Percentiles rank a stretch among this genome's conserved stretches.
These are phyloP conservation scores for Eupeodes corollae DNA, from an alignment of 1,140 invertebrate genomes.

Conservation along the genomic window DNA sequence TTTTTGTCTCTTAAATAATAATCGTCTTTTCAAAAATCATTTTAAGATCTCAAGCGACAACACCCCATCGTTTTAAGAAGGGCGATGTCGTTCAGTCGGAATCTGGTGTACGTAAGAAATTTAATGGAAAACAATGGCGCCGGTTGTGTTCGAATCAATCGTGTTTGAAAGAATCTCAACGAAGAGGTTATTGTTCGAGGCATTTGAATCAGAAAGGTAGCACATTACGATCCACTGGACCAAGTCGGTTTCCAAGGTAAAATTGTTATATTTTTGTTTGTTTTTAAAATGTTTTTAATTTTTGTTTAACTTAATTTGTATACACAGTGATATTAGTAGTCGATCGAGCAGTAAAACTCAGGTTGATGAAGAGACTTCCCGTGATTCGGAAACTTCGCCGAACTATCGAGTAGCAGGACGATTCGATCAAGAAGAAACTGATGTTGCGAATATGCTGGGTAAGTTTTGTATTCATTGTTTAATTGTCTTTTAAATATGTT, in stretches of 20 bases:
- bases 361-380: conserved; percentile 80
- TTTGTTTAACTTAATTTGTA: not conserved
- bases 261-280: not conserved
- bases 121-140: conserved; percentile 98
- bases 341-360: conserved; percentile 42
- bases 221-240: conserved; percentile 28
- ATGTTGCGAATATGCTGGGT: conserved; percentile 93
- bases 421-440: conserved; percentile 87
- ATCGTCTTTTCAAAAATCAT: no score
- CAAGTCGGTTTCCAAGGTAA: conserved; percentile 31
- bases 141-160: conserved; percentile 79
- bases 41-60: conserved; percentile 74
- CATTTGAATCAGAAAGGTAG: conserved; percentile 63
- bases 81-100: conserved; percentile 94
- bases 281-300: not conserved
- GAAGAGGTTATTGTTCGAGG: conserved; percentile 88
- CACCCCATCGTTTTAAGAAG: conserved; percentile 95
- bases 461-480: conserved; percentile 19
- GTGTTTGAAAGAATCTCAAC: conserved; percentile 96
- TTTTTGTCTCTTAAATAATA: no score
- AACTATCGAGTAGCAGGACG: conserved; percentile 65
- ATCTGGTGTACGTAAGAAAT: conserved; percentile 95
- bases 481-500: no score
- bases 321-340: conserved; percentile 37
- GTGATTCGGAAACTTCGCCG: conserved; percentile 78